These are phyloP conservation scores for Danio choprae DNA, from an alignment of 2,797 vertebrate genomes.

Conservation along the genomic window DNA sequence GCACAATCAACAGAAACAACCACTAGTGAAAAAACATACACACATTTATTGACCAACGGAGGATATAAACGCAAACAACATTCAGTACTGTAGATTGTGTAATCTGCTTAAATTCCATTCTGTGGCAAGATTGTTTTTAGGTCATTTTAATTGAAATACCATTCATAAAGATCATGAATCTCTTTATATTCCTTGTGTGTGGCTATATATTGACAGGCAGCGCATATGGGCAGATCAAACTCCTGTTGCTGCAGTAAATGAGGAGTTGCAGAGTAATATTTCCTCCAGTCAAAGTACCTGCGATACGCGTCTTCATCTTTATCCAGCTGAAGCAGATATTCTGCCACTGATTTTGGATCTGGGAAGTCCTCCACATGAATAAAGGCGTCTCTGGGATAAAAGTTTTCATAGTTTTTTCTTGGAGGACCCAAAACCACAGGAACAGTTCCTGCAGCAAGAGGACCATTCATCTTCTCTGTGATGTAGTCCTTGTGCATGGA, in stretches of 20 bases:
- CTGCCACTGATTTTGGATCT: constrained; percentile 81
- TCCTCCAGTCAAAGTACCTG: constrained; percentile 86
- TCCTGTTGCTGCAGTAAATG: constrained; percentile 73
- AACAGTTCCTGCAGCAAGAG: constrained; percentile 82
- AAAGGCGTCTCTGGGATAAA: constrained; percentile 84
- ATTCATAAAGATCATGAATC: constrained; percentile 84
- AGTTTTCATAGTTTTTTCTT: constrained; percentile 88
- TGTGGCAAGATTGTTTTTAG: too few relatives aligned
- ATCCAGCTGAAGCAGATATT: constrained; percentile 82
- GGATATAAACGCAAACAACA: too few relatives aligned
- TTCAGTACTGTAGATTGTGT: too few relatives aligned
- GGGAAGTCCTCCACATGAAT: constrained; percentile 88
- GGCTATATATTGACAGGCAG: constrained; percentile 84
- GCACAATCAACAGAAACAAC: too few relatives aligned
- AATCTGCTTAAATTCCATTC: too few relatives aligned
- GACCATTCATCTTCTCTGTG: constrained; percentile 86
- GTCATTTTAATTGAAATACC: constrained; percentile 73
- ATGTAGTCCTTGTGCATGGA: constrained; percentile 89
- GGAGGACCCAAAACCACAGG: constrained; percentile 86
- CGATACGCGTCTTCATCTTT: constrained; percentile 82
- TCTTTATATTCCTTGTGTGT: constrained; percentile 80
- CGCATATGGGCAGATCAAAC: constrained; percentile 80
- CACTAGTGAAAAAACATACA: too few relatives aligned
- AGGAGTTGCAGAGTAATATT: constrained; percentile 76
- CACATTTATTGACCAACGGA: too few relatives aligned